phyloP scores from a whole-genome alignment of 2,113 vertebrate genomes.

The Puma concolor region DNA sequence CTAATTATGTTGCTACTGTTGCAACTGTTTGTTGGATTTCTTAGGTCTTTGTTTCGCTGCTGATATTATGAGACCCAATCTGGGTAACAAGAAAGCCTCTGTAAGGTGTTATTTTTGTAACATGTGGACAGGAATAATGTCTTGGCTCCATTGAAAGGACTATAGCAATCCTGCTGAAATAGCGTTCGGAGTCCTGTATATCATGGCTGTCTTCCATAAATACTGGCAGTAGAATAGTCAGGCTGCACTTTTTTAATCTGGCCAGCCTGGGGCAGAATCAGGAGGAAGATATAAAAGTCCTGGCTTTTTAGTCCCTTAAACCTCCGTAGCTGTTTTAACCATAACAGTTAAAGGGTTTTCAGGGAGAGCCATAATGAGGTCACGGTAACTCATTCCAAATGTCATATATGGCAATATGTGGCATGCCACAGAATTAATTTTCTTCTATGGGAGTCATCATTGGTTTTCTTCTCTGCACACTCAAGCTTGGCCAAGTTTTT shows the following conservation, averaged over 20 bases:
- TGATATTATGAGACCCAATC: neutral
- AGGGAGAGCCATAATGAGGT: neutral
- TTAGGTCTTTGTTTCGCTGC: neutral
- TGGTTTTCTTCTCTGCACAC: neutral
- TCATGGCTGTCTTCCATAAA: fast-evolving
- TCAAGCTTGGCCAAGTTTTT: neutral
- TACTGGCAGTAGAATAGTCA: neutral
- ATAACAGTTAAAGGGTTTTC: neutral
- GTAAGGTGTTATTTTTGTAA: neutral
- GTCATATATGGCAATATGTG: neutral
- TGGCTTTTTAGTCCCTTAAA: neutral
- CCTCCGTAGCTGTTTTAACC: neutral
- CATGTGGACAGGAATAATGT: neutral
- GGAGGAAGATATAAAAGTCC: neutral
- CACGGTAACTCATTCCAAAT: neutral
- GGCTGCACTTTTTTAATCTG: neutral
- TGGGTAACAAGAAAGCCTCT: neutral
- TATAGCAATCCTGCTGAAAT: neutral
- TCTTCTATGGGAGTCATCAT: neutral
- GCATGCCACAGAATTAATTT: neutral
- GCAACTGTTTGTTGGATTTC: neutral
- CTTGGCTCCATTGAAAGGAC: neutral
- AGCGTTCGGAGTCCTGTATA: fast-evolving
- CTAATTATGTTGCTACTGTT: neutral
- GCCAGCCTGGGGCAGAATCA: neutral